Evolutionary conservation across 2,113 vertebrate genomes (phyloP), one percentile per base, ranked within the genome.

Genomic region (Illadopsis cleaveri): DNA sequence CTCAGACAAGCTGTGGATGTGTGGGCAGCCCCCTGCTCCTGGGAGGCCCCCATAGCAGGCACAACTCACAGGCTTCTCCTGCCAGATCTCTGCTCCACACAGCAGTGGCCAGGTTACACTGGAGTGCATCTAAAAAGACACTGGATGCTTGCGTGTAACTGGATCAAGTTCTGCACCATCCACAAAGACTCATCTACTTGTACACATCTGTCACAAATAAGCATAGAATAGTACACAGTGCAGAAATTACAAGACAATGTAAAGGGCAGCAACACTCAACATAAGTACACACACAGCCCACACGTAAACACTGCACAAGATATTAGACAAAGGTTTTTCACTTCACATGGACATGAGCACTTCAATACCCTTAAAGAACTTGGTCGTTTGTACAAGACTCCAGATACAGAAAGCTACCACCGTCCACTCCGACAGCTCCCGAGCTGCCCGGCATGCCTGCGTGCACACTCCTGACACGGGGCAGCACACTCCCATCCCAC

Each of bases 391-490:
- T 17, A 6, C 8, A 37, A 17, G 64, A 48, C 13, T 42, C 4
- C 18, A 47, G 24, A 20, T 15, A 50, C 6, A 33, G 45, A 56
- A 54, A 48, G 35, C 28, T 35, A 50, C 19, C 5, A 1, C 35
- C 79, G 38, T 12, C 27, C 53, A 12, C 42, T 56, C 56, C 0
- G 1, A 13, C 42, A 83, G 48, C 53, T 66, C 14, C 44, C 0
- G 0, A 64, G 42, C 38, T 10, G 44, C 78, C 48, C 15, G 4
- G 38, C 33, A 19, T 0, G 9, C 40, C 23, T 4, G 19, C 5
- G 0, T 5, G 38, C 44, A 44, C 9, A 2, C 53, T 93, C 69
- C 68, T 1, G 2, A 40, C 25, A 10, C 0, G 0, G 47, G 62
- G 47, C 20, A 9, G 61, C 40, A 50, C 4, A 2, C 31, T 92